Base-by-base conservation (phyloP, 2,113 vertebrate genomes). In the Brevimyrus niger region DNA sequence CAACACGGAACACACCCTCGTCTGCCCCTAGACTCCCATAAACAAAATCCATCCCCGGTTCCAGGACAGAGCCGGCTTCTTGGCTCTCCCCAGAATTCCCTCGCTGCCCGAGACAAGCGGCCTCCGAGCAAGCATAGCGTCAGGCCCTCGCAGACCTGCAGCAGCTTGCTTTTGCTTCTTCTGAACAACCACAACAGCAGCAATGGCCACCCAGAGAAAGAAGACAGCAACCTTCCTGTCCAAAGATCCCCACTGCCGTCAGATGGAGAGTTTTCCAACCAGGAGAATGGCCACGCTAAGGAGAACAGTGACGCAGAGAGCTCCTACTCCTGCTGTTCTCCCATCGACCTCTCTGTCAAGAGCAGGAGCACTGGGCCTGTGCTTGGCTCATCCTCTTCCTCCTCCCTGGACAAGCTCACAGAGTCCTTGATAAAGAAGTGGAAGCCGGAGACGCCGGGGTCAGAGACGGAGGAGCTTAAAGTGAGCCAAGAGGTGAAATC, bases 301-400 rank as follows among this genome's bases (percentile, higher is more conserved):
- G 98, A 99, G 90, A 98, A 96, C 94, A 99, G 98, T n/a, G 98
- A 98, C 87, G 97, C 97, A 7, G 98, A 99, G 92, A 99, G 98
- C 90, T 97, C 96, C 87, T 97, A 98, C 92, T 99, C 98, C 50
- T 98, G 97, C 91, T 98, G 98, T 92, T 97, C 97, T 61, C 98
- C 98, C 73, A 99, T 99, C 91, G 98, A 99, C 93, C 95, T 99
- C 13, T 99, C 98, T 31, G 96, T 98, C 91, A 98, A 97, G 93
- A 96, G 96, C 91, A 95, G 97, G 88, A 92, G 90, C 35, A 95
- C 93, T 83, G 96, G 95, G 89, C 93, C 95, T 42, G 95, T 96
- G 61, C 89, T 92, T 0, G 94, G 94, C 69, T 94, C 92, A 44
- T 94, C 94, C 85, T 80, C 94, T 1, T 93, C 96, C 86, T 94